These are phyloP conservation scores for Neotragus moschatus DNA, from an alignment of 2,113 vertebrate species.

Conservation along the genomic window DNA sequence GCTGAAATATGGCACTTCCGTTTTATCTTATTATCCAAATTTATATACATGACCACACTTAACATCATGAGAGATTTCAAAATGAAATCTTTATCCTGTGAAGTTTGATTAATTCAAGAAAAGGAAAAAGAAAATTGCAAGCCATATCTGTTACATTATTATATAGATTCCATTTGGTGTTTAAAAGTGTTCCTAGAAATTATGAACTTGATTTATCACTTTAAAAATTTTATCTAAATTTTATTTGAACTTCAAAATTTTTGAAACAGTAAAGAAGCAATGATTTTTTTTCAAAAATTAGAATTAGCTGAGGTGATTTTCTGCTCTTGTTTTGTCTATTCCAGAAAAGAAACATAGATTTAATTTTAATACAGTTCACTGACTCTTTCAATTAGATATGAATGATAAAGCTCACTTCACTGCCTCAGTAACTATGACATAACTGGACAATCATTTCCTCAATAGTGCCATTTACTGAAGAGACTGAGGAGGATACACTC, in stretches of 20 bases:
- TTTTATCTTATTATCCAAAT: not conserved
- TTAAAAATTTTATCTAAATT: constrained; percentile 22
- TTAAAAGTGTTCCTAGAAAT: not conserved
- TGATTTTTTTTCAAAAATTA: not conserved
- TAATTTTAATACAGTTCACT: constrained; percentile 74
- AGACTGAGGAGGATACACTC: constrained; percentile 69
- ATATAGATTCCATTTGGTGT: not conserved
- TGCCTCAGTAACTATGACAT: constrained; percentile 70
- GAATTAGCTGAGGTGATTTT: constrained; percentile 40
- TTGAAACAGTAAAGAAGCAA: constrained; percentile 19
- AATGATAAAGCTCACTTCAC: constrained; percentile 71
- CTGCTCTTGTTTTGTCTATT: constrained; percentile 43
- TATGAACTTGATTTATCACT: not conserved
- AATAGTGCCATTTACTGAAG: constrained; percentile 60
- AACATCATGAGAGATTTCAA: not conserved
- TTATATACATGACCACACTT: fast-evolving
- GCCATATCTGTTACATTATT: not conserved
- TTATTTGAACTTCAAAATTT: constrained; percentile 61
- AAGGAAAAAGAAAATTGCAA: not conserved
- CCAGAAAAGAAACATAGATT: constrained; percentile 68
- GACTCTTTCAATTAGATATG: constrained; percentile 42
- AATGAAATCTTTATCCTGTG: not conserved
- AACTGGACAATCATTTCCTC: constrained; percentile 66
- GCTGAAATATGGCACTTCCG: not conserved
- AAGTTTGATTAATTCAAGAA: not conserved